These are phyloP conservation scores for Temnothorax nylanderi DNA, from an alignment of 1,140 invertebrate species.

Conservation along the genomic window DNA sequence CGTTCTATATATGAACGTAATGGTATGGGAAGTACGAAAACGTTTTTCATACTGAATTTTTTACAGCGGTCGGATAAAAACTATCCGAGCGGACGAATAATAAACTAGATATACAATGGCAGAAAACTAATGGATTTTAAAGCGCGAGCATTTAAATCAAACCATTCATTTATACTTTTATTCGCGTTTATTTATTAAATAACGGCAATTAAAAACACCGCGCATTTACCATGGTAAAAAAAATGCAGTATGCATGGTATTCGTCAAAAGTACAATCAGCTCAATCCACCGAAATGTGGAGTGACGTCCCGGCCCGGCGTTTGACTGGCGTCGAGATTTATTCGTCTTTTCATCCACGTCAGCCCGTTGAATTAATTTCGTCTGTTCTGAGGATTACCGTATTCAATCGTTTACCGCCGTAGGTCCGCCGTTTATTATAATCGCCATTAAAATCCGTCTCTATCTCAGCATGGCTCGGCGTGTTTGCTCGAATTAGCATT, in stretches of 20 bases:
- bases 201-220: neutral
- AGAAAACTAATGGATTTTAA: conserved; percentile 40
- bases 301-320: neutral
- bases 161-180: conserved; percentile 31
- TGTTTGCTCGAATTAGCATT: conserved; percentile 57
- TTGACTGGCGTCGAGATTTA: conserved; percentile 16
- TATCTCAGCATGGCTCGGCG: neutral
- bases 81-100: conserved; percentile 29
- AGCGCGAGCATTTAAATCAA: conserved; percentile 48
- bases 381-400: conserved; percentile 11
- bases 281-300: neutral
- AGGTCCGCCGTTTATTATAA: conserved; percentile 26
- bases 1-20: neutral
- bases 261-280: conserved; percentile 35
- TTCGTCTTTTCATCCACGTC: conserved; percentile 12
- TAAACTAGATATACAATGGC: conserved; percentile 19
- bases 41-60: conserved; percentile 36
- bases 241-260: neutral
- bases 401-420: conserved; percentile 22
- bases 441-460: neutral
- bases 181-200: conserved; percentile 50
- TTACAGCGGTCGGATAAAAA: conserved; percentile 15
- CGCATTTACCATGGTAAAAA: neutral
- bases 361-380: conserved; percentile 18
- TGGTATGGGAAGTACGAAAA: conserved; percentile 24